Conservation (phyloP, 2,888 invertebrate species). For the Platynereis dumerilii region DNA sequence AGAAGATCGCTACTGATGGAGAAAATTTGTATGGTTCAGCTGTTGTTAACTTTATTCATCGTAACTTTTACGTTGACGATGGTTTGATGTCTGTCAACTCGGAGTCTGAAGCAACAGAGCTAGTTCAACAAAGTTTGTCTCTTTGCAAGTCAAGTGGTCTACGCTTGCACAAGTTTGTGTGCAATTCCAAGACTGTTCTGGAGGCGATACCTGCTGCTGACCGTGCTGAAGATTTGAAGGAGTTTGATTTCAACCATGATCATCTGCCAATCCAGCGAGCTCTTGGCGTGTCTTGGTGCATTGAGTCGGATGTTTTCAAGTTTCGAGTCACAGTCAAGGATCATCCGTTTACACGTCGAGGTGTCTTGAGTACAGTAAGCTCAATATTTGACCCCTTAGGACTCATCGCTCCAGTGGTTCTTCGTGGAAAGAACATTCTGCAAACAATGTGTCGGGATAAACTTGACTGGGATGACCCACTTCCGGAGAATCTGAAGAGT, state of each 20-base stretch:
- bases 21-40: too few relatives aligned
- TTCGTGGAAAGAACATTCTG: conserved; percentile 37
- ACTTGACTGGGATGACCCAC: conserved; percentile 38
- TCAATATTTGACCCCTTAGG: too few relatives aligned
- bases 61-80: conserved; percentile 37
- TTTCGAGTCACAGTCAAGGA: conserved; percentile 25
- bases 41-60: too few relatives aligned
- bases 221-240: conserved; percentile 17
- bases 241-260: conserved; percentile 29
- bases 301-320: conserved; percentile 24
- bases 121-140: conserved; percentile 17
- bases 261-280: conserved; percentile 24
- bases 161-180: conserved; percentile 37
- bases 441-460: conserved; percentile 36
- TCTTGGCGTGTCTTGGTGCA: conserved; percentile 28
- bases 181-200: conserved; percentile 32
- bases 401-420: conserved; percentile 37
- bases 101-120: conserved; percentile 10
- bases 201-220: conserved; percentile 30
- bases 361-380: conserved; percentile 35
- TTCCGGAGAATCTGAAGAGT: conserved; percentile 28
- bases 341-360: conserved; percentile 29
- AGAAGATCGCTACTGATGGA: conserved; percentile 1
- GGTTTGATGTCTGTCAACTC: conserved; percentile 24
- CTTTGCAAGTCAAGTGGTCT: conserved; percentile 30